Evolutionary conservation across 2,888 invertebrate genomes (phyloP), one percentile per base, ranked within the genome.

Genomic region (Abrostola triplasia): DNA sequence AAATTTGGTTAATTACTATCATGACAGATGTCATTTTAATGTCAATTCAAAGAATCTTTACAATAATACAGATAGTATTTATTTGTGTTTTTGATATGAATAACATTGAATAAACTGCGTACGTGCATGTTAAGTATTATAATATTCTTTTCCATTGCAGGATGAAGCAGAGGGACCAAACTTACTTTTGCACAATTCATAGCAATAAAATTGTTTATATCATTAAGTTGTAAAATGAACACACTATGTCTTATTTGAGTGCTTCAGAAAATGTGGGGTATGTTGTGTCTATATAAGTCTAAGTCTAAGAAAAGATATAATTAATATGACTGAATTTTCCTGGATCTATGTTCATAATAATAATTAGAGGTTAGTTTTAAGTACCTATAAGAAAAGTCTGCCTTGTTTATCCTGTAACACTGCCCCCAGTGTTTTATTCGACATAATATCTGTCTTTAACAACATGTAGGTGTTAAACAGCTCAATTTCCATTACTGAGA

Each of bases 211-310:
- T 88, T 86, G 79, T 88, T 88, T 88, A 77, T 87, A 84, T 85
- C 77, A 84, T 78, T 85, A 88, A 86, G 88, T 88, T 88, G 84
- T 92, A 94, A 91, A 91, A 95, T 94, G 94, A 90, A 88, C 85
- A 83, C 91, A 95, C 78, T 85, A 95, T 95, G 95, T 95, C 95
- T 88, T 95, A 90, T 92, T 91, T 95, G 92, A 95, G 95, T 86
- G 87, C 95, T 81, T 88, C 95, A 82, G 95, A 94, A 92, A 95
- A 94, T 92, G 93, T 95, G 87, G 94, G 94, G 95, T 95, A 80
- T 90, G 93, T 84, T 24, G 24, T 4, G 24, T 24, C 24, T 24
- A 2, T 24, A 2, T 24, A 24, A 24, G 1, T 24, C 1, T 24
- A 24, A 2, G 24, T 24, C 24, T 24, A 24, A 24, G 24, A 24